Evolutionary conservation across 2,113 vertebrate species (phyloP).

Genomic region (Chloropsis hardwickii): DNA sequence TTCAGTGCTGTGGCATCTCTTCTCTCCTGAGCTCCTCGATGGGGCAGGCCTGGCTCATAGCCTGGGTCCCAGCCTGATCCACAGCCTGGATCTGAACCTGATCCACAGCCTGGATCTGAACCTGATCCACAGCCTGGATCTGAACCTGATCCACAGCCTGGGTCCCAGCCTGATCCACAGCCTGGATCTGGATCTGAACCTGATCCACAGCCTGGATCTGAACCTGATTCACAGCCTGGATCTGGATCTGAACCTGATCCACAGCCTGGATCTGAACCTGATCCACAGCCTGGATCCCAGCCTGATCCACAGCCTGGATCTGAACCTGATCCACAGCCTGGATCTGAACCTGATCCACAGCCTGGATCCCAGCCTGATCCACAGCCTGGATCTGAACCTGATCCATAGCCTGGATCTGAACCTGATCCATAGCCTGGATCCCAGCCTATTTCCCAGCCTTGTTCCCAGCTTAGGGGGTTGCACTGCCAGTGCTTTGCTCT

Average conservation of each 20-base stretch:
- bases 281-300: accelerated
- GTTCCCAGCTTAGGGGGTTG: not conserved
- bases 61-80: not conserved
- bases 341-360: not conserved
- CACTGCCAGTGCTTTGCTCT: not conserved
- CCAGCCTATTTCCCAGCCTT: not conserved
- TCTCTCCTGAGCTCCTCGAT: not conserved
- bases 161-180: not conserved
- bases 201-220: not conserved
- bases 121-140: not conserved
- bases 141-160: not conserved
- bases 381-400: not conserved
- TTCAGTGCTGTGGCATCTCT: not conserved
- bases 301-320: not conserved
- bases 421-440: not conserved
- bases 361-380: not conserved
- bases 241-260: not conserved
- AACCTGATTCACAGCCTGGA: not conserved
- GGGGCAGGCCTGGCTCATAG: not conserved
- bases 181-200: accelerated
- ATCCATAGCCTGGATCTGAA: accelerated
- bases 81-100: accelerated
- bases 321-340: not conserved
- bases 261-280: not conserved
- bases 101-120: not conserved